Conservation (phyloP, 37 sponge, comb jelly and placozoan species). For the Aphrocallistes beatrix region DNA sequence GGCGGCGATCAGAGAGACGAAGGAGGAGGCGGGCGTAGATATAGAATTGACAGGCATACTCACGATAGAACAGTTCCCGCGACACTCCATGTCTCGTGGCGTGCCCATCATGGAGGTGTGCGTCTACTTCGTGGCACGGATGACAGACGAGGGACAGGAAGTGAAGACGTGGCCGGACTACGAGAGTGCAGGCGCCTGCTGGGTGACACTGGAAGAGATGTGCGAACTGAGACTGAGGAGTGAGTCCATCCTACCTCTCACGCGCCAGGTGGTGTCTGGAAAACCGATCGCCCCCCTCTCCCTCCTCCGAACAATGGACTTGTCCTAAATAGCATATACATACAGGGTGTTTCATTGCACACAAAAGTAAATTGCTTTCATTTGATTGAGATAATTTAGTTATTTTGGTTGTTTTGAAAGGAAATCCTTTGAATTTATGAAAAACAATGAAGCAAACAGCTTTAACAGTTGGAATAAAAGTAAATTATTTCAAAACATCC, state of each 20-base stretch:
- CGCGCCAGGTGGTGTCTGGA: neutral
- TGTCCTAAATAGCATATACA: too few relatives aligned
- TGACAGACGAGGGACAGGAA: neutral
- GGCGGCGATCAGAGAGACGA: slow-evolving; percentile 19
- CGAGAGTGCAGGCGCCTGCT: slow-evolving; percentile 2
- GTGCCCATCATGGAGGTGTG: neutral
- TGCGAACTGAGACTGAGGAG: neutral
- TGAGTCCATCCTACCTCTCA: neutral
- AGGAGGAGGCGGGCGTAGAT: slow-evolving; percentile 22
- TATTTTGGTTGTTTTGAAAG: too few relatives aligned
- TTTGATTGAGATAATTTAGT: too few relatives aligned
- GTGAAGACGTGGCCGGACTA: neutral
- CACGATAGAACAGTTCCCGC: neutral
- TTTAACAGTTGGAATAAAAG: too few relatives aligned
- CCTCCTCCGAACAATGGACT: too few relatives aligned
- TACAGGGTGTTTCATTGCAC: too few relatives aligned
- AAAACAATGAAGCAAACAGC: too few relatives aligned
- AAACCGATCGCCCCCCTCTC: neutral
- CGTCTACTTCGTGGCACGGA: slow-evolving; percentile 12
- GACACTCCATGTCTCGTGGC: neutral
- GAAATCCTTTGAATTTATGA: too few relatives aligned
- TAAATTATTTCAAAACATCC: too few relatives aligned
- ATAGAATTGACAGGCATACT: slow-evolving; percentile 18
- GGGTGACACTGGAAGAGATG: neutral
- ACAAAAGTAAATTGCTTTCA: too few relatives aligned